Evolutionary conservation across 1,140 invertebrate genomes (phyloP).

Genomic region (Cydia splendana): DNA sequence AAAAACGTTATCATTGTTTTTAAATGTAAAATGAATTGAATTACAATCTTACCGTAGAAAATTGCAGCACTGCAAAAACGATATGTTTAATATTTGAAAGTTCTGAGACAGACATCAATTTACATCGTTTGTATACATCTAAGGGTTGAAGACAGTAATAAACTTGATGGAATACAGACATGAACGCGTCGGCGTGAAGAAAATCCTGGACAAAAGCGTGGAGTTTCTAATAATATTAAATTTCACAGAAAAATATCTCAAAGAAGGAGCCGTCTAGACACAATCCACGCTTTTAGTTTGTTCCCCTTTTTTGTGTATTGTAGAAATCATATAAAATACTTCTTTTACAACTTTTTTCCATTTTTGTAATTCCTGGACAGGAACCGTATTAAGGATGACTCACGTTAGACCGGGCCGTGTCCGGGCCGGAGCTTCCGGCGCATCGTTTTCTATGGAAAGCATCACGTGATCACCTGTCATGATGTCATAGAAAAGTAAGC

Average conservation of each 20-base stretch:
- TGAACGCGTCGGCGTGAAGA: background rate
- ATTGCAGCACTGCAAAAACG: too few species aligned
- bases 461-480: too few species aligned
- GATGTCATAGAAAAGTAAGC: too few species aligned
- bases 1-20: too few species aligned
- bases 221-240: conserved; percentile 10
- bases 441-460: too few species aligned
- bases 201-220: conserved; percentile 6
- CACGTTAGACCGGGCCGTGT: too few species aligned
- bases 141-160: conserved; percentile 2
- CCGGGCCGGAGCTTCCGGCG: too few species aligned
- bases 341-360: background rate
- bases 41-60: too few species aligned
- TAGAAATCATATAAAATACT: background rate
- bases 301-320: conserved; percentile 3
- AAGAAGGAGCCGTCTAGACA: conserved; percentile 6
- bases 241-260: conserved; percentile 1
- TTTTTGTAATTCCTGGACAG: too few species aligned
- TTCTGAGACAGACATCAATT: background rate
- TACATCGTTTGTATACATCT: conserved; percentile 22
- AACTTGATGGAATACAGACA: conserved; percentile 3
- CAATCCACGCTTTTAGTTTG: background rate
- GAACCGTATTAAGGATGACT: too few species aligned
- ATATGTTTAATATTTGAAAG: too few species aligned
- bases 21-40: too few species aligned